These are phyloP conservation scores for Eutrigla gurnardus DNA, from an alignment of 2,797 vertebrate genomes.

Conservation along the genomic window DNA sequence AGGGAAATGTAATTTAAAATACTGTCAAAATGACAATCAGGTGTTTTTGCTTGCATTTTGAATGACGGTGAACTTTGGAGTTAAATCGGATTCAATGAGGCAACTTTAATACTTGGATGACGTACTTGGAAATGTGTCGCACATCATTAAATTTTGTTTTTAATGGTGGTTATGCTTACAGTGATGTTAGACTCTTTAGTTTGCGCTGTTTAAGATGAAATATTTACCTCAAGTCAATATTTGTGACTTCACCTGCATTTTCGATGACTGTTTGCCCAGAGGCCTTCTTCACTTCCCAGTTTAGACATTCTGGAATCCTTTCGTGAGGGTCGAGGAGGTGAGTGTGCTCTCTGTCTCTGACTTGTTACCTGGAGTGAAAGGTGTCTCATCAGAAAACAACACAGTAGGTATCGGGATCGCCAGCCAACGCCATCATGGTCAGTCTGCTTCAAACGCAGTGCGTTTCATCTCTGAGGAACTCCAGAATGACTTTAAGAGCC, in stretches of 20 bases:
- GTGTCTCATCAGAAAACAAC: no score
- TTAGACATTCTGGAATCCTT: no score
- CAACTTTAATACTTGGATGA: background rate
- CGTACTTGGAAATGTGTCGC: background rate
- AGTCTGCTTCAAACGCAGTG: slow-evolving; percentile 57
- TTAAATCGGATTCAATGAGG: background rate
- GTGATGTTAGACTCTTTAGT: no score
- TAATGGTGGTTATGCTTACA: background rate
- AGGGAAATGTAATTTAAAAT: no score
- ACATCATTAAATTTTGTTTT: background rate
- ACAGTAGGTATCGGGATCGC: background rate
- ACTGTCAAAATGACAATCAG: background rate
- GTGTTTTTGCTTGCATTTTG: background rate
- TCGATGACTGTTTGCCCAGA: background rate
- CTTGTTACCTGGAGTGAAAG: background rate
- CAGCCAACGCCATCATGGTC: slow-evolving; percentile 64
- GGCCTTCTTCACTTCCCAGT: no score
- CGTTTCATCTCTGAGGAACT: slow-evolving; percentile 50
- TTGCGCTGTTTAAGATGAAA: background rate
- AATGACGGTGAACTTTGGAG: background rate
- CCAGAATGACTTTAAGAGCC: slow-evolving; percentile 40
- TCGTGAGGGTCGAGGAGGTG: no score
- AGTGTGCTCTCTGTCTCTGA: background rate
- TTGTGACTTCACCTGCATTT: no score
- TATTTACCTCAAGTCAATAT: background rate